Percentiles rank a stretch among this genome's conserved stretches.
Conservation (phyloP, 2,888 invertebrate species). For the Hypselothyrea guttata region DNA sequence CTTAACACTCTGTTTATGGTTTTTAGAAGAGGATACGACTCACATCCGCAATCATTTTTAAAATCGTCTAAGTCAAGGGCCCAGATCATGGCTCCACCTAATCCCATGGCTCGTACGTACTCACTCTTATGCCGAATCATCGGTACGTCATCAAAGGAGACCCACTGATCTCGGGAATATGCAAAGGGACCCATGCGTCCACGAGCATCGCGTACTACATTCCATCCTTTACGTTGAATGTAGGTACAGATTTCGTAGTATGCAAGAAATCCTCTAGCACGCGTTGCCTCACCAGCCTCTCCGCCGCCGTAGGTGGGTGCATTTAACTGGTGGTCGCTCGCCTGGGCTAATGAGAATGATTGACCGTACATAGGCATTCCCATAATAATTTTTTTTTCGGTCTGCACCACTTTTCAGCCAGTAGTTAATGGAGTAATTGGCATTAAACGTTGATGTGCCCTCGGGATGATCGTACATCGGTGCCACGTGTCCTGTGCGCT, state of each 20-base stretch:
- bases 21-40: conserved; percentile 89
- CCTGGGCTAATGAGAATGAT: conserved; percentile 90
- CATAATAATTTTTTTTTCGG: conserved; percentile 89
- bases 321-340: conserved; percentile 86
- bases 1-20: conserved; percentile 92
- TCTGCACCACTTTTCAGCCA: conserved; percentile 93
- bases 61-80: conserved; percentile 94
- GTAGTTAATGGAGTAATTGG: conserved; percentile 93
- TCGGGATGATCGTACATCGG: conserved; percentile 91
- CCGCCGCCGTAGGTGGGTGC: conserved; percentile 92
- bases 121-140: conserved; percentile 93
- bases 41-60: conserved; percentile 90
- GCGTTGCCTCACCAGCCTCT: conserved; percentile 93
- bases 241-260: conserved; percentile 95
- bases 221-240: conserved; percentile 89
- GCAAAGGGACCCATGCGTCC: conserved; percentile 95
- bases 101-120: conserved; percentile 89
- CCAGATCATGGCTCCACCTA: conserved; percentile 96
- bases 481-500: conserved; percentile 93
- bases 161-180: conserved; percentile 92
- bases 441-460: conserved; percentile 89
- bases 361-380: conserved; percentile 96
- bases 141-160: conserved; percentile 93
- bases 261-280: conserved; percentile 92
- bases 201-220: conserved; percentile 89